Percentiles rank a stretch among this genome's conserved stretches.
Evolutionary conservation across 2,888 invertebrate species (phyloP).

Genomic region (Portevinia maculata): DNA sequence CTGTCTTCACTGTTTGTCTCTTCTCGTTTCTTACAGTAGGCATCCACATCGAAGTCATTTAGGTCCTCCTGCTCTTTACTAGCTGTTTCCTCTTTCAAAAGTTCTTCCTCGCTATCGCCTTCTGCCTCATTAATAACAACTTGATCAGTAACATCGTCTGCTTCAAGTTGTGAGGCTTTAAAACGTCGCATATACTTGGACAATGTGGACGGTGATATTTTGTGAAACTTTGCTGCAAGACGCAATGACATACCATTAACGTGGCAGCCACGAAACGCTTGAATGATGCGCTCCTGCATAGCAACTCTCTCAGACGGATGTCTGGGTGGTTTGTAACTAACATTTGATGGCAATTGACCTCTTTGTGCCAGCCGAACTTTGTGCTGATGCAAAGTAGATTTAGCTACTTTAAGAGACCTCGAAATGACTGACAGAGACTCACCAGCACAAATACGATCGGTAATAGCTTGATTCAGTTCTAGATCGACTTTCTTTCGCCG

Average conservation of each 20-base stretch:
- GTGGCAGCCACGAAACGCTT: constrained; percentile 72
- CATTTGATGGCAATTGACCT: constrained; percentile 63
- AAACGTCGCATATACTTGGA: constrained; percentile 61
- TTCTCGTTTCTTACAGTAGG: constrained; percentile 6
- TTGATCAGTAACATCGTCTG: neutral
- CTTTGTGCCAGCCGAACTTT: constrained; percentile 72
- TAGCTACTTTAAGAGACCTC: constrained; percentile 72
- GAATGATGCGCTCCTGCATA: constrained; percentile 65
- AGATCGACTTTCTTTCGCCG: constrained; percentile 61
- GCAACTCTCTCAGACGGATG: constrained; percentile 35
- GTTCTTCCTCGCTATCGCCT: neutral
- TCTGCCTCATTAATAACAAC: neutral
- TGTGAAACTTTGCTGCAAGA: constrained; percentile 72
- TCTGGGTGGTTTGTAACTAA: constrained; percentile 35
- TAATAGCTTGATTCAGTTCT: constrained; percentile 63
- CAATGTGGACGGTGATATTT: constrained; percentile 72
- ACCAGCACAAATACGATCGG: constrained; percentile 69
- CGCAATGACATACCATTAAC: constrained; percentile 76
- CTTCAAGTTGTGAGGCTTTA: constrained; percentile 23
- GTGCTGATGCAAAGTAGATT: constrained; percentile 75
- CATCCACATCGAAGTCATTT: constrained; percentile 27
- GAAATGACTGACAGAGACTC: constrained; percentile 74
- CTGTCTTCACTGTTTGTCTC: constrained; percentile 23
- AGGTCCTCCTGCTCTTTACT: neutral
- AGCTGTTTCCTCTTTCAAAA: neutral